Conservation (phyloP, 2,113 vertebrate species). For the Siphamia tubifer region DNA sequence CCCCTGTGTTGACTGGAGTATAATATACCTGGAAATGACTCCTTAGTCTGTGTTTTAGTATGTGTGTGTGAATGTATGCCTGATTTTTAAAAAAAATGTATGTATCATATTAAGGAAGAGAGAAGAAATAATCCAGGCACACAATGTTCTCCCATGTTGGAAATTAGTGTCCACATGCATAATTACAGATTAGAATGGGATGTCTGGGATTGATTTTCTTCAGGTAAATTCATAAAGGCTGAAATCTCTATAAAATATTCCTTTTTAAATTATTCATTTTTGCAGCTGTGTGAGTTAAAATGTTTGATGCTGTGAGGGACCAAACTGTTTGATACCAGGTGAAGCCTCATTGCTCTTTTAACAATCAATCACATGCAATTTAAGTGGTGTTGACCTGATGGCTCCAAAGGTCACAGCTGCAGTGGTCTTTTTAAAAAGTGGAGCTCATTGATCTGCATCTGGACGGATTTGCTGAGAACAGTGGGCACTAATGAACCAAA, state of each 20-base stretch:
- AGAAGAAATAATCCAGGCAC: conserved; percentile 34
- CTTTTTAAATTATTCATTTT: conserved; percentile 29
- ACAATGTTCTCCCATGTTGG: conserved; percentile 57
- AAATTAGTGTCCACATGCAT: conserved; percentile 67
- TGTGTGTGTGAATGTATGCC: neutral
- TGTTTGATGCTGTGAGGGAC: neutral
- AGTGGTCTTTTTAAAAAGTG: neutral
- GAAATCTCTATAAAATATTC: conserved; percentile 10
- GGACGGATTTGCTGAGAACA: conserved; percentile 12
- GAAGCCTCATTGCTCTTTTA: neutral
- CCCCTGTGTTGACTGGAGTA: conserved; percentile 19
- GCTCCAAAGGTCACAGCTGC: conserved; percentile 25
- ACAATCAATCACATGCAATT: neutral
- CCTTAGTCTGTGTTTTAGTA: neutral
- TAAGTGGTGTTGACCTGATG: conserved; percentile 16
- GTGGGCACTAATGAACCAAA: conserved; percentile 20
- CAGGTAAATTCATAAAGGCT: conserved; percentile 3
- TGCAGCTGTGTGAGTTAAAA: neutral
- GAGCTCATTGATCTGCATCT: conserved; percentile 39
- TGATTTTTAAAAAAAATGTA: no score
- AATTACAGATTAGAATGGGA: conserved; percentile 64
- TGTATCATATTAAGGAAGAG: conserved; percentile 8
- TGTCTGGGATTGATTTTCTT: conserved; percentile 41
- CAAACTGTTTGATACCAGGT: neutral
- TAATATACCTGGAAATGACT: conserved; percentile 21